phyloP scores from a whole-genome alignment of 2,797 vertebrate genomes.

The Oceanodroma leucorhoa region DNA sequence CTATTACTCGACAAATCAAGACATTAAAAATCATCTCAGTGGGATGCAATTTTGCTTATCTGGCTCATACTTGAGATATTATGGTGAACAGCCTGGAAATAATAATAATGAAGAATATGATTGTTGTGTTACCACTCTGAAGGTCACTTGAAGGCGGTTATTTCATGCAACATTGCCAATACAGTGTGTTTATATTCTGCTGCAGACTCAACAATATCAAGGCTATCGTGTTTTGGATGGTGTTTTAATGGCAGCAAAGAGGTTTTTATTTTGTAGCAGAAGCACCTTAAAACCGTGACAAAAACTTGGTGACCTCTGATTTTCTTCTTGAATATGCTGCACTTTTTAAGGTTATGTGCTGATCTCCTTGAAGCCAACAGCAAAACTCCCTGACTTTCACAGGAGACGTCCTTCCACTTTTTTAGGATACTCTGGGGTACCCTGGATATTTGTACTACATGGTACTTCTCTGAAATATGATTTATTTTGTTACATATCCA shows the following conservation, averaged over 20 bases:
- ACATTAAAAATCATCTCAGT: slow-evolving; percentile 57
- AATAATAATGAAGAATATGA: slow-evolving; percentile 67
- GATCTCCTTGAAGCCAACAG: background rate
- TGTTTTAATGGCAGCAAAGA: slow-evolving; percentile 47
- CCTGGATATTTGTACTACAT: background rate
- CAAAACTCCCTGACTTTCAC: background rate
- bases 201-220: slow-evolving; percentile 66
- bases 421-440: background rate
- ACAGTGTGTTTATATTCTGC: slow-evolving; percentile 58
- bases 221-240: slow-evolving; percentile 59
- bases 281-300: background rate
- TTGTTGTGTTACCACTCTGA: slow-evolving; percentile 60
- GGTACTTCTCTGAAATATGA: background rate
- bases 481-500: background rate
- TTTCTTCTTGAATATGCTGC: background rate
- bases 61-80: slow-evolving; percentile 54
- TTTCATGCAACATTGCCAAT: slow-evolving; percentile 39
- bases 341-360: background rate
- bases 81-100: slow-evolving; percentile 47
- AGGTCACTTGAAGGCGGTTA: slow-evolving; percentile 60
- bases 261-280: background rate
- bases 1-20: slow-evolving; percentile 58
- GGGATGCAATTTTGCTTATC: slow-evolving; percentile 66
- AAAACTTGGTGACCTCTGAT: background rate
- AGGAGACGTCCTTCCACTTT: background rate